phyloP scores from a whole-genome alignment of 2,113 vertebrate species.

The Solenodon paradoxus region DNA sequence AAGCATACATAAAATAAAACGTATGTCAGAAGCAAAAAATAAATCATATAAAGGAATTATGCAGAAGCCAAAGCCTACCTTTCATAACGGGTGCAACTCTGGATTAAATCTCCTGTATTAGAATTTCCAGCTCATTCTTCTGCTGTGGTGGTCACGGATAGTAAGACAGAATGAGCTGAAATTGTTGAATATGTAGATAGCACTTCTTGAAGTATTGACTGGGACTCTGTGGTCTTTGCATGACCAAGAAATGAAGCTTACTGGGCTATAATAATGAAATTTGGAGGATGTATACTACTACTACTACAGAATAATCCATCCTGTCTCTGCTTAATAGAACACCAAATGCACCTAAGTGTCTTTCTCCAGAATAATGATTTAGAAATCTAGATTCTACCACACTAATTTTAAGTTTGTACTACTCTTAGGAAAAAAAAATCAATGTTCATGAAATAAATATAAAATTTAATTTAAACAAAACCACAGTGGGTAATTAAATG shows the following conservation, averaged over 20 bases:
- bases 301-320: neutral
- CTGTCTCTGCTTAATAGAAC: neutral
- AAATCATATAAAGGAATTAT: neutral
- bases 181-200: neutral
- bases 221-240: neutral
- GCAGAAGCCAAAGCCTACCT: neutral
- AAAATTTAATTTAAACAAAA: neutral
- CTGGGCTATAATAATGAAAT: neutral
- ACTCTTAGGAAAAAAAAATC: neutral
- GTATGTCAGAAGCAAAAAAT: neutral
- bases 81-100: neutral
- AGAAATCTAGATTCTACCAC: neutral
- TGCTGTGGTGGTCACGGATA: accelerated
- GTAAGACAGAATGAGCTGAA: neutral
- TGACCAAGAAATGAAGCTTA: neutral
- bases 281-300: neutral
- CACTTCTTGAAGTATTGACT: neutral
- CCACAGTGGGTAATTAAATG: neutral
- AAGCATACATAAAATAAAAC: neutral
- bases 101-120: neutral
- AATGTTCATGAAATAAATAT: neutral
- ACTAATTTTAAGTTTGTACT: neutral
- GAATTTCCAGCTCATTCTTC: neutral
- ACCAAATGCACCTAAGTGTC: neutral
- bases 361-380: neutral